Percentiles rank a stretch among this genome's conserved stretches.
Conservation (phyloP, 2,113 vertebrate genomes). For the Capreolus pygargus region DNA sequence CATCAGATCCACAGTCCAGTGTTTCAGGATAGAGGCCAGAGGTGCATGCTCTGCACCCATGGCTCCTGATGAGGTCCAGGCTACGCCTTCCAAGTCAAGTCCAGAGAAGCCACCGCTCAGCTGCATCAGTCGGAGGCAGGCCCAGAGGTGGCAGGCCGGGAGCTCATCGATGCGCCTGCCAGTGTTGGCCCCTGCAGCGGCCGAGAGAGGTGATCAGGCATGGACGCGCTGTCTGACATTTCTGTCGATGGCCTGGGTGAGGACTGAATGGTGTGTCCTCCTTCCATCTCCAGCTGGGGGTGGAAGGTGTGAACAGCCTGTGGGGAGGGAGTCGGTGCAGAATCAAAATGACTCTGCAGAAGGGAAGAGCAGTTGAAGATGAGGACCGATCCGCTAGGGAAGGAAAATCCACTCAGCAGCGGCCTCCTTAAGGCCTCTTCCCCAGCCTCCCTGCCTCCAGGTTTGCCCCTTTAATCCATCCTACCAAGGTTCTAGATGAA, state of each 20-base stretch:
- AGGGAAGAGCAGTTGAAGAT: background rate
- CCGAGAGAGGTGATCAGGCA: accelerated
- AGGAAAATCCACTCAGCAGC: accelerated
- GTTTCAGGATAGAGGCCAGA: background rate
- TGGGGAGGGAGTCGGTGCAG: accelerated
- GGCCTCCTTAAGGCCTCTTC: background rate
- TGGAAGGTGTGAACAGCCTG: accelerated
- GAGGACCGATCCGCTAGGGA: background rate
- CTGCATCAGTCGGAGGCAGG: accelerated
- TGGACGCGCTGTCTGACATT: accelerated
- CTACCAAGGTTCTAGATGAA: background rate
- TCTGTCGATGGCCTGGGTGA: background rate
- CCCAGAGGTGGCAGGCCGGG: background rate
- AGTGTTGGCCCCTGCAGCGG: accelerated
- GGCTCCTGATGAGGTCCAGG: accelerated
- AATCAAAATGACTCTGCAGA: background rate
- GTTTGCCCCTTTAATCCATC: background rate
- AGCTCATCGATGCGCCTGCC: background rate
- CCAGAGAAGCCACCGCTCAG: background rate
- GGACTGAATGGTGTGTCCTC: background rate
- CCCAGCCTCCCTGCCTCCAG: background rate
- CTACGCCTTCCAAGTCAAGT: background rate
- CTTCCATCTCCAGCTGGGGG: background rate
- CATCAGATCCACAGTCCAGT: too few species aligned
- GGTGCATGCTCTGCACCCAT: background rate